These are phyloP conservation scores for Invenusta paracnida DNA, from an alignment of 2,888 invertebrate genomes.

Conservation along the genomic window DNA sequence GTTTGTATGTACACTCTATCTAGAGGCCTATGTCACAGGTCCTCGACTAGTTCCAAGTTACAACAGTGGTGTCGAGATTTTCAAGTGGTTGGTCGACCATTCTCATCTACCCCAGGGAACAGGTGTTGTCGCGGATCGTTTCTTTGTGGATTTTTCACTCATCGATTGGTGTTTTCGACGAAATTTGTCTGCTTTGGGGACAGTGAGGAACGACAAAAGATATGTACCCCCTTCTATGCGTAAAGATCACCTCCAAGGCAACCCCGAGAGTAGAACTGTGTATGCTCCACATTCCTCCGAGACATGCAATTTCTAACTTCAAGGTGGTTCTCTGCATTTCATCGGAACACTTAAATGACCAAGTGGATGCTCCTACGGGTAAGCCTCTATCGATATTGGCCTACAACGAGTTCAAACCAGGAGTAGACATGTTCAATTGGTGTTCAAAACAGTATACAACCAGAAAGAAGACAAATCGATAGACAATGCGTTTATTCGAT, in stretches of 20 bases:
- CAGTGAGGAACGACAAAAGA: conserved; percentile 5
- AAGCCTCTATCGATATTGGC: conserved; percentile 27
- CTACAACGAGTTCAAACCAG: conserved; percentile 19
- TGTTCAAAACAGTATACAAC: too few relatives aligned
- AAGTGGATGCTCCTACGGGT: conserved; percentile 23
- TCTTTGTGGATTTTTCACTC: conserved; percentile 23
- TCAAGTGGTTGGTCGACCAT: background rate
- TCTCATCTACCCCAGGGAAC: conserved; percentile 29
- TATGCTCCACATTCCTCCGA: conserved; percentile 26
- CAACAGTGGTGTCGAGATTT: conserved; percentile 23
- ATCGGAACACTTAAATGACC: conserved; percentile 18
- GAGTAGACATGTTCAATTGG: conserved; percentile 13
- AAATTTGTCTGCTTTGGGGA: conserved; percentile 13
- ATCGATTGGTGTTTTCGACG: conserved; percentile 10
- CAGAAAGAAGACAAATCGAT: conserved; percentile 21
- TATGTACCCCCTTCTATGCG: conserved; percentile 2
- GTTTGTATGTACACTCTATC: background rate
- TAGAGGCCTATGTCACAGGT: conserved; percentile 18
- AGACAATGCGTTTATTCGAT: conserved; percentile 17
- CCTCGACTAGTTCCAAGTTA: conserved; percentile 7
- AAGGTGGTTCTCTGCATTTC: conserved; percentile 29
- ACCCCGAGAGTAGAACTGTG: conserved; percentile 3
- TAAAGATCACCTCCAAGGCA: conserved; percentile 15
- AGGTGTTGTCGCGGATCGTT: conserved; percentile 18
- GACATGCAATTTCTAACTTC: conserved; percentile 21